Base-by-base conservation (phyloP, 2,797 vertebrate genomes). In the Nyctibius grandis region DNA sequence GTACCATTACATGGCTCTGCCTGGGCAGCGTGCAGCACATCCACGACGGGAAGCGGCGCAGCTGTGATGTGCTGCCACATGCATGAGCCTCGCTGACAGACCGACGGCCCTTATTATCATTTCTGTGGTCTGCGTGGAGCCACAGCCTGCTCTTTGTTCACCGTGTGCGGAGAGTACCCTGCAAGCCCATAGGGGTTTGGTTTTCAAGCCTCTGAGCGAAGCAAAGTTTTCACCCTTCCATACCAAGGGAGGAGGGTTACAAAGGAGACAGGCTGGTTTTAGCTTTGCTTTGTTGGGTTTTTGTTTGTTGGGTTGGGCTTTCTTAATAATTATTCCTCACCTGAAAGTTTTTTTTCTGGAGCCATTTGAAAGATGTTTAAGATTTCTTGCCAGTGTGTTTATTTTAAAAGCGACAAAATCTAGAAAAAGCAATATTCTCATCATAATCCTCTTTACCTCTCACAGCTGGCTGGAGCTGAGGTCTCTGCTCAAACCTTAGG, bases 21-120 rank as follows among this genome's bases (percentile, higher is more conserved):
- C 57, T 16, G 5, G 36, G 72, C 53, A 22, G 48, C 9, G 4
- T 33, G 25, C 5, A 3, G 38, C 13, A 6, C 9, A 5, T n/a
- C 63, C 1, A 2, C 9, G 7, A 33, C 5, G 4, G 21, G 53
- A 25, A 63, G 29, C 16, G 1, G 1, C 2, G 1, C 34, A 28
- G 72, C 57, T 47, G 19, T n/a, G 50, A n/a, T 7, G 6, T 40
- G 15, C n/a, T 2, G 7, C 38, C 5, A 4, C 45, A 11, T 6
- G 13, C 23, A 8, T 1, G 15, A 85, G 45, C 48, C 31, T 40
- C 3, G 5, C 51, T 47, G 63, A 61, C 15, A 65, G 57, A 64
- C 51, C 3, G 11, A 17, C 9, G 8, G 40, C 50, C 72, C 89
- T 88, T 36, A 36, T 69, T 75, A 29, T 63, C 12, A 2, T 75